Conservation (phyloP, 2,113 vertebrate genomes). For the Prolemur simus region DNA sequence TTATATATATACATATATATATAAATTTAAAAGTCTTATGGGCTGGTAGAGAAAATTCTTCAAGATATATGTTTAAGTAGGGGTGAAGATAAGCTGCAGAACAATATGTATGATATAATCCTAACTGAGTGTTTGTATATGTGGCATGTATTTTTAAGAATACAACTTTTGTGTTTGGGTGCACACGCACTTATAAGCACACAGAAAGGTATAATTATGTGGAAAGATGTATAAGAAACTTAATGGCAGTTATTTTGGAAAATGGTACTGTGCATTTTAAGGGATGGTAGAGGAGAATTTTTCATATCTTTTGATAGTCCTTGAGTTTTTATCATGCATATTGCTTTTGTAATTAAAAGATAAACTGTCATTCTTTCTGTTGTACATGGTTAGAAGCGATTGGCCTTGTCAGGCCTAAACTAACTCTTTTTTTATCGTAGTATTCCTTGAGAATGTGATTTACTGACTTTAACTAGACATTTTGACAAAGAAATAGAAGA, state of each 20-base stretch:
- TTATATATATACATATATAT: neutral
- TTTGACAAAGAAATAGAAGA: neutral
- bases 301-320: conserved; percentile 6
- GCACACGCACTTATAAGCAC: neutral
- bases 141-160: neutral
- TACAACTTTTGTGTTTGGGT: neutral
- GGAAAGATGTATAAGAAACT: neutral
- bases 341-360: conserved; percentile 19
- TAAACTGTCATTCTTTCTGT: neutral
- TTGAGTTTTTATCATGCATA: neutral
- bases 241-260: neutral
- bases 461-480: neutral
- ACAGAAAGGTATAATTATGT: neutral
- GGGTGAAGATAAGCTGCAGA: neutral
- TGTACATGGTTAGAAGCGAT: neutral
- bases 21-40: neutral
- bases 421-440: neutral
- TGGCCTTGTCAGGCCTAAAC: neutral
- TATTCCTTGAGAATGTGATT: neutral
- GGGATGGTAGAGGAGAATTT: neutral
- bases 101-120: neutral
- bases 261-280: neutral
- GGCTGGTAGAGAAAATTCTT: conserved; percentile 4
- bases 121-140: neutral
- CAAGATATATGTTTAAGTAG: neutral